Evolutionary conservation across 2,113 vertebrate species (phyloP).

Genomic region (Anser cygnoides): DNA sequence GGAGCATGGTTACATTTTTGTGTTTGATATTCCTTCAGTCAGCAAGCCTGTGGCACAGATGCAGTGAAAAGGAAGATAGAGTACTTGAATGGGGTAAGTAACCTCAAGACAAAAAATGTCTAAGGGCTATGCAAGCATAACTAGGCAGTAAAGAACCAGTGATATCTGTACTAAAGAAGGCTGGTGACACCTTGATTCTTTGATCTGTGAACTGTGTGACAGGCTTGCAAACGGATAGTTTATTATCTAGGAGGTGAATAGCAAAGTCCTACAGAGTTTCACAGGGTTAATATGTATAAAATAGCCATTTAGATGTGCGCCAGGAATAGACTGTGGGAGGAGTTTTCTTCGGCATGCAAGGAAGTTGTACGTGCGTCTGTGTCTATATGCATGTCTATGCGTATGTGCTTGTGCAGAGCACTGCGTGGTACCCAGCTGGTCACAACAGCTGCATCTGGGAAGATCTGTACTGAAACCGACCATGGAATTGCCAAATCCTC

Average conservation of each 20-base stretch:
- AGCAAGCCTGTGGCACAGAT: constrained; percentile 47
- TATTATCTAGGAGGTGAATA: constrained; percentile 72
- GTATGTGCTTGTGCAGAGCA: background rate
- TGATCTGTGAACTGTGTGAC: constrained; percentile 77
- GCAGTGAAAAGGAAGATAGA: constrained; percentile 68
- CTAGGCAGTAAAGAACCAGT: constrained; percentile 70
- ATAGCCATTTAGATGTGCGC: constrained; percentile 63
- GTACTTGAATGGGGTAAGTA: constrained; percentile 68
- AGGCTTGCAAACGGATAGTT: constrained; percentile 73
- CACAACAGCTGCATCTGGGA: constrained; percentile 13
- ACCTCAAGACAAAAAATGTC: constrained; percentile 69
- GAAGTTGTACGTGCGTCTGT: constrained; percentile 39
- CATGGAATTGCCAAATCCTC: constrained; percentile 58
- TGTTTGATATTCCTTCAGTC: background rate
- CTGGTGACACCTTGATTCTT: constrained; percentile 78
- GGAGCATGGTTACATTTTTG: background rate
- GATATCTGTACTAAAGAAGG: constrained; percentile 75
- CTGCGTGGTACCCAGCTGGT: background rate
- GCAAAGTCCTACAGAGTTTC: constrained; percentile 56
- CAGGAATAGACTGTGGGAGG: constrained; percentile 41
- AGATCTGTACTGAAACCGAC: constrained; percentile 2
- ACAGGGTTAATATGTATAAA: constrained; percentile 71
- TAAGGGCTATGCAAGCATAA: constrained; percentile 67
- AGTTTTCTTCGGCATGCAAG: constrained; percentile 53
- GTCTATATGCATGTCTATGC: background rate